phyloP scores from a whole-genome alignment of 2,113 vertebrate genomes.

The Galbula dea region DNA sequence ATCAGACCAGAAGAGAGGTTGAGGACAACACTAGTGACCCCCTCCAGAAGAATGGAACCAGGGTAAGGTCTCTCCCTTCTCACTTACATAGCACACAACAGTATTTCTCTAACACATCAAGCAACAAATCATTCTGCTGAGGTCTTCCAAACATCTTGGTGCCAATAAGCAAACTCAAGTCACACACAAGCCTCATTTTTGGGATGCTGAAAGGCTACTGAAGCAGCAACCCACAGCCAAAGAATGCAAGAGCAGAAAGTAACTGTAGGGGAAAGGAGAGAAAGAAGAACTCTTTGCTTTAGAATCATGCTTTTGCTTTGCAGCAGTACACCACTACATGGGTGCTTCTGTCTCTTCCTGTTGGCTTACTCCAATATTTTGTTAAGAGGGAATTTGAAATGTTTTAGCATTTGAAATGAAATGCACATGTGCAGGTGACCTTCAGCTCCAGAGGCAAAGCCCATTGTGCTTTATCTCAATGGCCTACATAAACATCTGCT shows the following conservation, averaged over 20 bases:
- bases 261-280: background rate
- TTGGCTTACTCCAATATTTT: background rate
- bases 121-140: background rate
- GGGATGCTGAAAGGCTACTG: background rate
- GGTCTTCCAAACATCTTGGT: background rate
- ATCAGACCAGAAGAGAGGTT: background rate
- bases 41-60: background rate
- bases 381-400: background rate
- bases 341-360: background rate
- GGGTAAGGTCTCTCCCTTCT: background rate
- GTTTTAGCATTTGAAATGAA: background rate
- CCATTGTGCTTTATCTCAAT: background rate
- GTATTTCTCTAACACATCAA: background rate
- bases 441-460: background rate
- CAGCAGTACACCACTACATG: background rate
- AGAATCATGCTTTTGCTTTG: background rate
- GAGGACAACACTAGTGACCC: background rate
- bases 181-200: background rate
- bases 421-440: background rate
- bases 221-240: background rate
- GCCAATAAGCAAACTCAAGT: background rate
- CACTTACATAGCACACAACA: fast-evolving
- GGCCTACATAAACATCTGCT: background rate
- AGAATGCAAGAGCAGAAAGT: background rate
- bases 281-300: background rate